These are phyloP conservation scores for Epiblema foenella DNA, from an alignment of 2,888 invertebrate species.

Conservation along the genomic window DNA sequence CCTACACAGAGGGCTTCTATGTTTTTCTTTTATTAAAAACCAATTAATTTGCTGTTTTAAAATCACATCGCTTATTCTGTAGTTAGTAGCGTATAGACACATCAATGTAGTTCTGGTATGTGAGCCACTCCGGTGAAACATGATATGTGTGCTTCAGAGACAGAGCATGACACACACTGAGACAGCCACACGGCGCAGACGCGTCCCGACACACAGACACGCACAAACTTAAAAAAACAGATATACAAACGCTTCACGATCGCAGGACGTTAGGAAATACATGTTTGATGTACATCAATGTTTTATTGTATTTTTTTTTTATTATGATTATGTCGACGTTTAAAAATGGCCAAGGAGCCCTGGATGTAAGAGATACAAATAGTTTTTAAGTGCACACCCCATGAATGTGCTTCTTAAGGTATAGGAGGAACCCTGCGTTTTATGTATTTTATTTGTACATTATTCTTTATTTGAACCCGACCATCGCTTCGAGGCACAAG, in stretches of 20 bases:
- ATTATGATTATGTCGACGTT: conserved; percentile 55
- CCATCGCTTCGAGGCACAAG: conserved; percentile 80
- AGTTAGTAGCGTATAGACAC: conserved; percentile 57
- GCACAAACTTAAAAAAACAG: conserved; percentile 53
- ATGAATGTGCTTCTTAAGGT: conserved; percentile 83
- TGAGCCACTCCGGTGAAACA: conserved; percentile 76
- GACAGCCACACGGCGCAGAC: conserved; percentile 65
- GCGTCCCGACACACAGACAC: conserved; percentile 57
- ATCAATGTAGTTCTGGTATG: conserved; percentile 75
- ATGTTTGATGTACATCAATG: conserved; percentile 64
- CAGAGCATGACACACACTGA: conserved; percentile 66
- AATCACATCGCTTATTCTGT: conserved; percentile 57
- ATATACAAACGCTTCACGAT: conserved; percentile 28
- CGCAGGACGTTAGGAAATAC: conserved; percentile 51
- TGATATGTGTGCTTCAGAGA: conserved; percentile 75
- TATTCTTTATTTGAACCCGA: conserved; percentile 68
- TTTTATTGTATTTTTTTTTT: conserved; percentile 58
- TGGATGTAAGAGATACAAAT: conserved; percentile 68
- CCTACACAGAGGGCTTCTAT: conserved; percentile 19
- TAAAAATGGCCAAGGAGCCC: conserved; percentile 65
- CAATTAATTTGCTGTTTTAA: conserved; percentile 39
- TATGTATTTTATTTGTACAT: conserved; percentile 66
- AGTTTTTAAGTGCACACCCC: conserved; percentile 81
- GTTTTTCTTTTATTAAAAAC: conserved; percentile 23
- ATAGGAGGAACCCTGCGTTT: conserved; percentile 74